A percentile compares a stretch with the other conserved stretches of the same genome.
These are phyloP conservation scores for Chaetops frenatus DNA, from an alignment of 2,113 vertebrate species.

Conservation along the genomic window DNA sequence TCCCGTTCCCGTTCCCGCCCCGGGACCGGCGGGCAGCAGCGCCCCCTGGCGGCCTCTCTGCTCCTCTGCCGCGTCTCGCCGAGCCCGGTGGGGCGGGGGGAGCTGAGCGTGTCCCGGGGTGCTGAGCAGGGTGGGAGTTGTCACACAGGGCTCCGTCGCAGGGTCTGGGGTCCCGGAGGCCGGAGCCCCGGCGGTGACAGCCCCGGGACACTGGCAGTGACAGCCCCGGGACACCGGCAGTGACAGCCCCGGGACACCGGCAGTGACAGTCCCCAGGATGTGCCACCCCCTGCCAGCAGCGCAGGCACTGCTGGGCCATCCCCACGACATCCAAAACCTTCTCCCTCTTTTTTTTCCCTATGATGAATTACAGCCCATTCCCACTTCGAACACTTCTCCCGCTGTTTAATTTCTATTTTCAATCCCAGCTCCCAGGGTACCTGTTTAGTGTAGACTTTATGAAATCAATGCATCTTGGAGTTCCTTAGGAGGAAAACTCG, in stretches of 20 bases:
- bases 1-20: neutral
- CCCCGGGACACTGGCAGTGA: neutral
- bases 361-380: neutral
- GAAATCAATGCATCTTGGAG: neutral
- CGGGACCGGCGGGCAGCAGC: neutral
- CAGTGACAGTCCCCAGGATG: neutral
- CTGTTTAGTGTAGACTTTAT: neutral
- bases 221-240: neutral
- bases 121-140: neutral
- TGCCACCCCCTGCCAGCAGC: neutral
- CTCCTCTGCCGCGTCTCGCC: neutral
- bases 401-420: neutral
- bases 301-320: neutral
- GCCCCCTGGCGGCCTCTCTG: neutral
- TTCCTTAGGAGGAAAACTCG: neutral
- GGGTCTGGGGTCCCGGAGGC: too few species aligned
- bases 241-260: neutral
- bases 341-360: rapidly evolving
- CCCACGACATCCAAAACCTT: neutral
- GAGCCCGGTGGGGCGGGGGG: neutral
- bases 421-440: neutral
- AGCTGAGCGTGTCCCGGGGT: too few species aligned
- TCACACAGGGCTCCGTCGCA: neutral
- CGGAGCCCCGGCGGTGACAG: neutral
- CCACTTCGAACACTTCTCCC: neutral